Conservation (phyloP, 2,113 vertebrate genomes). For the Dipodomys ordii region DNA sequence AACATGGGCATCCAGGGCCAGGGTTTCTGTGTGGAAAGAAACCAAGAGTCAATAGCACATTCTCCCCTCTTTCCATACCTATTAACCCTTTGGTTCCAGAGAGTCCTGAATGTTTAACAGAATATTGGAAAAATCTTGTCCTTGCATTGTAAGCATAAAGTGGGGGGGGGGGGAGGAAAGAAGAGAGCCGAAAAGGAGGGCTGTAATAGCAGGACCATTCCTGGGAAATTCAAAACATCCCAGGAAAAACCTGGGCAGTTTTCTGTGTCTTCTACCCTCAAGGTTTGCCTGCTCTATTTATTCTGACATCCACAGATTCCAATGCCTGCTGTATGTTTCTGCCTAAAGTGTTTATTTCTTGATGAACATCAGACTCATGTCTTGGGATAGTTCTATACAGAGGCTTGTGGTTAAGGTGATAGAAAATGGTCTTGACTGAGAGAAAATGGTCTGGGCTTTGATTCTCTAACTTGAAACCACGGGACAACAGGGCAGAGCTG, state of each 20-base stretch:
- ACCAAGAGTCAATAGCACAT: slow-evolving; percentile 89
- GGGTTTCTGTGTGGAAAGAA: slow-evolving; percentile 93
- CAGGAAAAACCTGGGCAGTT: slow-evolving; percentile 56
- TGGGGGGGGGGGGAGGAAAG: neutral
- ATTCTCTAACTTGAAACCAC: slow-evolving; percentile 43
- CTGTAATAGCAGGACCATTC: slow-evolving; percentile 28
- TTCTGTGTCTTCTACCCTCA: slow-evolving; percentile 52
- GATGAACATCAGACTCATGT: slow-evolving; percentile 46
- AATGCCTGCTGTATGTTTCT: slow-evolving; percentile 59
- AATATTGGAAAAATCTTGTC: slow-evolving; percentile 60
- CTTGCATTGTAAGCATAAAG: slow-evolving; percentile 53
- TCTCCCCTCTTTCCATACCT: slow-evolving; percentile 81
- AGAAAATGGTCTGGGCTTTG: neutral
- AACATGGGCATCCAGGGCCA: slow-evolving; percentile 99
- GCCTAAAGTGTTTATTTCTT: slow-evolving; percentile 63
- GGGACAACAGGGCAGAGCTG: slow-evolving; percentile 20
- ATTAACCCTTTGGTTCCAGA: slow-evolving; percentile 81
- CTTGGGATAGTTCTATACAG: neutral
- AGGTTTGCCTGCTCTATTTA: slow-evolving; percentile 63
- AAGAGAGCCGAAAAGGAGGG: slow-evolving; percentile 19
- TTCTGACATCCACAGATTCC: neutral
- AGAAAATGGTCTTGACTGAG: slow-evolving; percentile 1
- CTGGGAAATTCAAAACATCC: neutral
- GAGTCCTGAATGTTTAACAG: slow-evolving; percentile 81
- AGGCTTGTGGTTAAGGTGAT: neutral